Evolutionary conservation across 1,140 invertebrate genomes (phyloP).

Genomic region (Lysiphlebus fabarum): DNA sequence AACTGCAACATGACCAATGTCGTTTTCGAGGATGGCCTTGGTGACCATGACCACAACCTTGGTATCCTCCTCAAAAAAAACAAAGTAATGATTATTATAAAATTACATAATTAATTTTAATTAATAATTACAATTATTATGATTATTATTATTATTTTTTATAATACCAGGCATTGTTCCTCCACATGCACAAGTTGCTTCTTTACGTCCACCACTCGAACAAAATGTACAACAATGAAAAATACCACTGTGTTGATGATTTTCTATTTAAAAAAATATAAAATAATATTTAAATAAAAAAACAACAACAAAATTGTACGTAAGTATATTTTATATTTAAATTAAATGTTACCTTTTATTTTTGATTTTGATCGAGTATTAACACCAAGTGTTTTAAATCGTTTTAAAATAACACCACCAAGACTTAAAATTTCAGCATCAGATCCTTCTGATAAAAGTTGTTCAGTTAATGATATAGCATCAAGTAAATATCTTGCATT

Average conservation of each 20-base stretch:
- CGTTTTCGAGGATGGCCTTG: slow-evolving; percentile 69
- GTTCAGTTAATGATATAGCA: slow-evolving; percentile 62
- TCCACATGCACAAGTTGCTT: slow-evolving; percentile 66
- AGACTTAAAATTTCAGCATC: slow-evolving; percentile 68
- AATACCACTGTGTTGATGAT: slow-evolving; percentile 60
- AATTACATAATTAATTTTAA: slow-evolving; percentile 21
- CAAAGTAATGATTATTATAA: too few species aligned
- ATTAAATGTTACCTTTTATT: slow-evolving; percentile 14
- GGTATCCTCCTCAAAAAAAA: slow-evolving; percentile 65
- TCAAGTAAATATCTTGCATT: slow-evolving; percentile 49
- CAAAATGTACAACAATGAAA: slow-evolving; percentile 82
- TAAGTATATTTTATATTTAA: not conserved
- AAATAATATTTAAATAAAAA: not conserved
- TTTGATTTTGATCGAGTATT: slow-evolving; percentile 3
- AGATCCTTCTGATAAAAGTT: slow-evolving; percentile 62
- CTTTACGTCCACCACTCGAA: slow-evolving; percentile 69
- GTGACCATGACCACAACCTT: slow-evolving; percentile 77
- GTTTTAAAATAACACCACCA: slow-evolving; percentile 60
- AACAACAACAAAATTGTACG: not conserved
- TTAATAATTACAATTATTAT: not conserved
- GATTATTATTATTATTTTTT: not conserved
- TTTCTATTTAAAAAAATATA: slow-evolving; percentile 22
- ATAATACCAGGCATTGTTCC: slow-evolving; percentile 65
- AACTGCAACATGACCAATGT: slow-evolving; percentile 80
- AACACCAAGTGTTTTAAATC: slow-evolving; percentile 57